Evolutionary conservation across 1,140 invertebrate genomes (phyloP).

Genomic region (Camponotus pennsylvanicus): DNA sequence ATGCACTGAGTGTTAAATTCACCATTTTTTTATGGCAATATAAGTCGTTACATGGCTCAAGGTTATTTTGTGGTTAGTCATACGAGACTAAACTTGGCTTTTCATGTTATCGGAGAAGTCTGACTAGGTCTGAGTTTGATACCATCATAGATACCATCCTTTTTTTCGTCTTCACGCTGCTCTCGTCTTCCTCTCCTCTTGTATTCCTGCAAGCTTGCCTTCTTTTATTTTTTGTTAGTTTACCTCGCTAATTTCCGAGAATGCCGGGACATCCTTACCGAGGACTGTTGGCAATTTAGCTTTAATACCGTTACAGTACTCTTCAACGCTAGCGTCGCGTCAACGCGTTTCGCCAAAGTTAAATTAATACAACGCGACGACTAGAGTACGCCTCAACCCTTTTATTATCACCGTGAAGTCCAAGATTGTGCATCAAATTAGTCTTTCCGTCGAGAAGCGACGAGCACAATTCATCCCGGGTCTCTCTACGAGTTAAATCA

Average conservation of each 20-base stretch:
- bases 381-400: conserved; percentile 56
- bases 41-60: not conserved
- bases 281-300: conserved; percentile 66
- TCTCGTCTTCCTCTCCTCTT: not conserved
- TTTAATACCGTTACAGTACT: conserved; percentile 67
- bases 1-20: not conserved
- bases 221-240: conserved; percentile 43
- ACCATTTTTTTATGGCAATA: not conserved
- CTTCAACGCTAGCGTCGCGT: conserved; percentile 11
- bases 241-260: conserved; percentile 62
- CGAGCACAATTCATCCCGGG: conserved; percentile 52
- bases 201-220: conserved; percentile 3
- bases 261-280: not conserved
- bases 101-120: conserved; percentile 65
- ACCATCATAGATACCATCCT: conserved; percentile 19
- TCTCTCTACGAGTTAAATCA: conserved; percentile 11
- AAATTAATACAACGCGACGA: conserved; percentile 77
- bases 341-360: conserved; percentile 69
- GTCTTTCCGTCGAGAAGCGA: conserved; percentile 41
- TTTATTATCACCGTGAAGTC: conserved; percentile 68
- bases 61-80: not conserved
- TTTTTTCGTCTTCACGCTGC: conserved; percentile 9
- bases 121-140: conserved; percentile 27
- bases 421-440: conserved; percentile 74
- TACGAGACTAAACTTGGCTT: conserved; percentile 52